phyloP scores from a whole-genome alignment of 2,888 invertebrate genomes.

The Oegoconia quadripuncta region DNA sequence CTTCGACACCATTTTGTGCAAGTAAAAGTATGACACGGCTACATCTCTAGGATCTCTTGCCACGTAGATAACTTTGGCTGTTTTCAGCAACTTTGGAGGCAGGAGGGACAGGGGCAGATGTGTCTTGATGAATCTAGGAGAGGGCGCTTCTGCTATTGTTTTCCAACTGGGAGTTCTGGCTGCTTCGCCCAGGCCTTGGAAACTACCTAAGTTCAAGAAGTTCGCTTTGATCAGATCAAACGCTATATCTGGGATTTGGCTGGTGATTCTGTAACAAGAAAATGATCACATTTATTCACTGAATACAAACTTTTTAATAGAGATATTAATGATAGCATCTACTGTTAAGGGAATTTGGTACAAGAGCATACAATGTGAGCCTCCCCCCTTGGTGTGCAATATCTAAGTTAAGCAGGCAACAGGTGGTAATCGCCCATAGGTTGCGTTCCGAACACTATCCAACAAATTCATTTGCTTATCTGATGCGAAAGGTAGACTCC shows the following conservation, averaged over 20 bases:
- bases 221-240: conserved; percentile 58
- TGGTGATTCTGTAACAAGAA: conserved; percentile 43
- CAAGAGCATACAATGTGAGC: no score
- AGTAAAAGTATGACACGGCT: conserved; percentile 84
- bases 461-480: no score
- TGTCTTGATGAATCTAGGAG: conserved; percentile 81
- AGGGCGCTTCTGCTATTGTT: conserved; percentile 50
- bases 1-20: conserved; percentile 77
- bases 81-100: conserved; percentile 67
- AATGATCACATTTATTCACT: no score
- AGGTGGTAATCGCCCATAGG: no score
- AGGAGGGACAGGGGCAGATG: conserved; percentile 81
- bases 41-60: conserved; percentile 86
- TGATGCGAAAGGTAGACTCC: no score
- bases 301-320: no score
- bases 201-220: conserved; percentile 60
- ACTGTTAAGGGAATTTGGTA: no score
- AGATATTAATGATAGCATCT: no score
- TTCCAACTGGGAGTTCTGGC: conserved; percentile 54
- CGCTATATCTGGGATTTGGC: conserved; percentile 58
- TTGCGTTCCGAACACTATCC: no score
- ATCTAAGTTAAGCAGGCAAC: no score
- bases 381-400: no score
- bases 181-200: conserved; percentile 61
- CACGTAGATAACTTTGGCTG: conserved; percentile 82